A percentile compares a stretch with the other conserved stretches of the same genome.
Evolutionary conservation across 2,797 vertebrate genomes (phyloP).

Genomic region (Semotilus atromaculatus): DNA sequence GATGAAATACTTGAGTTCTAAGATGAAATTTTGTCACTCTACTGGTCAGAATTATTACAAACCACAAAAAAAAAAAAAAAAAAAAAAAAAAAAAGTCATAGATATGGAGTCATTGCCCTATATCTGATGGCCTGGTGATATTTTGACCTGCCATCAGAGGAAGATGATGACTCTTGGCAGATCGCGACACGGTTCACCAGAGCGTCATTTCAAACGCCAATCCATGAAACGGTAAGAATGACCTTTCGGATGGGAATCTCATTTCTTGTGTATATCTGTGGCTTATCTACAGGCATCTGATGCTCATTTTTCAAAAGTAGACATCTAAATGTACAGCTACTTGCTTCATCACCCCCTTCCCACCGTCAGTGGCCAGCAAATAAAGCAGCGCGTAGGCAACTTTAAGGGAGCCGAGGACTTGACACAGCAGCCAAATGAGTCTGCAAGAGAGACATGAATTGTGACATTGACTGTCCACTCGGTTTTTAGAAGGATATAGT

Average conservation of each 20-base stretch:
- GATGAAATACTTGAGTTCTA: not conserved
- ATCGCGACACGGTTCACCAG: conserved; percentile 19
- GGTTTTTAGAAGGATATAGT: conserved; percentile 32
- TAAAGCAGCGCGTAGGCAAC: conserved; percentile 21
- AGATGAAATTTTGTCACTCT: not conserved
- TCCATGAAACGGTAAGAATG: not conserved
- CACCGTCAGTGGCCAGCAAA: conserved; percentile 15
- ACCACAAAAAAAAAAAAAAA: no score
- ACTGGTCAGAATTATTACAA: not conserved
- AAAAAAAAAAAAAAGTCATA: no score
- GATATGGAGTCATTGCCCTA: not conserved
- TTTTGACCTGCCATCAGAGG: conserved; percentile 11
- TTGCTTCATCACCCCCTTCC: conserved; percentile 4
- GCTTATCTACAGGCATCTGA: not conserved
- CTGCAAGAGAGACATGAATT: conserved; percentile 38
- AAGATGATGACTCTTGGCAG: conserved; percentile 28
- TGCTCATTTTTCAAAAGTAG: conserved; percentile 10
- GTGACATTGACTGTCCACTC: conserved; percentile 45
- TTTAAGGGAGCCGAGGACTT: conserved; percentile 31
- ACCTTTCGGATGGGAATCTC: conserved; percentile 32
- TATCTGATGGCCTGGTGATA: not conserved
- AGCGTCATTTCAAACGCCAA: not conserved
- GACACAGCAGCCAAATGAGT: conserved; percentile 39
- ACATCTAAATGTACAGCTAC: conserved; percentile 1
- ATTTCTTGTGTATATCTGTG: conserved; percentile 22